Evolutionary conservation across 2,797 vertebrate species (phyloP), one percentile per base, ranked within the genome.

Genomic region (Platalea minor): DNA sequence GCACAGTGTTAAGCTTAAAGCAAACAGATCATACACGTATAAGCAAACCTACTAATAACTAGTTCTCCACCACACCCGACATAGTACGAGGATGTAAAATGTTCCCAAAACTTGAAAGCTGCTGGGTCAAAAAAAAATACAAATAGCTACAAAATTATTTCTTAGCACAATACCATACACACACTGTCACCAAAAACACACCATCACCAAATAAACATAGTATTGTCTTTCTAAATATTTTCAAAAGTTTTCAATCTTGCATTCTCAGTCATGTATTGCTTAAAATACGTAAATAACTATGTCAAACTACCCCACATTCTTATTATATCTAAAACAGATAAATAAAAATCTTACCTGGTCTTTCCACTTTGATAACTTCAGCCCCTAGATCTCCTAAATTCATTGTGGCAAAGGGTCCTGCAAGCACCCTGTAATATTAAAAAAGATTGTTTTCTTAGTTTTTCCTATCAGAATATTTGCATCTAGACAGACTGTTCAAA

Each of bases 331-430:
- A 53, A 89, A 76, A 59, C 7, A 81, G 26, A 64, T 7, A 76
- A 72, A 83, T 17, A 39, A 24, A 88, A 91, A 61, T 35, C 96
- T 98, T 97, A 99, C 99, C 99, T 97, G 99, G 99, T 96, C 97
- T 98, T 98, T 99, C 99, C 83, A 99, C 99, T 97, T 99, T 99
- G 96, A 99, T 99, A 53, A 99, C 98, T 97, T 99, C 99, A 46
- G 99, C 99, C 89, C 99, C 99, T 79, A 99, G 98, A 90, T 99
- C 99, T 96, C 98, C 99, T 65, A 99, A 98, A 96, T 99, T 99
- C 99, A 99, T 99, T 63, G 99, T 99, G 88, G 99, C 98, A 96
- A 99, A 99, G 25, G 99, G 99, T 69, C 99, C 99, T 5, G 99
- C 99, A 97, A 99, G 97, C 33, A 99, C 98, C 83, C 99, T 99